A percentile compares a stretch with the other conserved stretches of the same genome.
Evolutionary conservation across 2,113 vertebrate genomes (phyloP).

Genomic region (Phrynosoma blainvillii): DNA sequence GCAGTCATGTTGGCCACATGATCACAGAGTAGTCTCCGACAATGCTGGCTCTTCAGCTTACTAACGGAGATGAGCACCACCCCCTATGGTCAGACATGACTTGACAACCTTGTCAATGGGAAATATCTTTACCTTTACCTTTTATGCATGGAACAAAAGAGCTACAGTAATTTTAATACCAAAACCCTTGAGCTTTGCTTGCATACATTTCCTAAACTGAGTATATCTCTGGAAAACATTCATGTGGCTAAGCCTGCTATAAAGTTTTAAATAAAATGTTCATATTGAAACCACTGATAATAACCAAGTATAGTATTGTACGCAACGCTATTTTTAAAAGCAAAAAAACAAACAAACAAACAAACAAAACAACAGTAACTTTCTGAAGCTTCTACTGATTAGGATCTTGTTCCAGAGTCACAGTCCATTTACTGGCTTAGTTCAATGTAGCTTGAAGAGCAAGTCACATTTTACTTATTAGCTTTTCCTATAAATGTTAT

Average conservation of each 20-base stretch:
- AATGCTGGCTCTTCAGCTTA: too few relatives aligned
- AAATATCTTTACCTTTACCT: too few relatives aligned
- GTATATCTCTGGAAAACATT: too few relatives aligned
- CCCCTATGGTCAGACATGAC: too few relatives aligned
- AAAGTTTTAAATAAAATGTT: not conserved
- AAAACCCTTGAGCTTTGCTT: not conserved
- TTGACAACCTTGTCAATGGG: too few relatives aligned
- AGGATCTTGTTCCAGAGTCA: slow-evolving; percentile 47
- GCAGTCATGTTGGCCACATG: too few relatives aligned
- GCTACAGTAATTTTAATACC: not conserved
- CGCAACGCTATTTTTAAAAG: too few relatives aligned
- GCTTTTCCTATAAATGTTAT: slow-evolving; percentile 62
- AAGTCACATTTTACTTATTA: slow-evolving; percentile 68
- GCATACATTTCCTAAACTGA: not conserved
- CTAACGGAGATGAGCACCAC: too few relatives aligned
- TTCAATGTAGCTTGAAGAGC: slow-evolving; percentile 68
- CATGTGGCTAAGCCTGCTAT: not conserved
- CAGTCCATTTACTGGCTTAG: slow-evolving; percentile 59
- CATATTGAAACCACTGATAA: not conserved
- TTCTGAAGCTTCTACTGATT: slow-evolving; percentile 21
- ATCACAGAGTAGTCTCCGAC: too few relatives aligned
- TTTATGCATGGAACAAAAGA: not conserved
- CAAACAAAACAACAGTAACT: not conserved
- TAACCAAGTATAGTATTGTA: not conserved
- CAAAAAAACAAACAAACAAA: too few relatives aligned